These are phyloP conservation scores for Bostrychus sinensis DNA, from an alignment of 2,113 vertebrate genomes.

Conservation along the genomic window DNA sequence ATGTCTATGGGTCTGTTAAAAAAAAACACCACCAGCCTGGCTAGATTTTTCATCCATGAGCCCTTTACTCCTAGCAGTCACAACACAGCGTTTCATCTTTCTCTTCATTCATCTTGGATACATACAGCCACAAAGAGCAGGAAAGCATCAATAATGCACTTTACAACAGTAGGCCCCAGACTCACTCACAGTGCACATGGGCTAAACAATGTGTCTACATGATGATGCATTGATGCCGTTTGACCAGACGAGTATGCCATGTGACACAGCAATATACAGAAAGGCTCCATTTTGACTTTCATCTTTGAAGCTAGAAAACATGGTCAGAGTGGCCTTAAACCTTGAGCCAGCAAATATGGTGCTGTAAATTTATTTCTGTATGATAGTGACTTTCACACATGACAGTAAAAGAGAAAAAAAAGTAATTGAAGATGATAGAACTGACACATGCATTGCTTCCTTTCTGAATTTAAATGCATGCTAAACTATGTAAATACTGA, in stretches of 20 bases:
- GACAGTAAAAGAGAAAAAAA: too few relatives aligned
- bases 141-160: slow-evolving; percentile 74
- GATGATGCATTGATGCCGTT: slow-evolving; percentile 53
- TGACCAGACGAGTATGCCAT: slow-evolving; percentile 27
- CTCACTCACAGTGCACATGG: slow-evolving; percentile 43
- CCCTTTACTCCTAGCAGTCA: slow-evolving; percentile 71
- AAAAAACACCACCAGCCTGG: slow-evolving; percentile 40
- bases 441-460: too few relatives aligned
- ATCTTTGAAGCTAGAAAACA: too few relatives aligned
- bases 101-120: slow-evolving; percentile 73
- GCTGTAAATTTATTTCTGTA: too few relatives aligned
- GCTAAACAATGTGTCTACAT: slow-evolving; percentile 26
- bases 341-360: neutral
- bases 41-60: slow-evolving; percentile 71
- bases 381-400: too few relatives aligned
- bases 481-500: too few relatives aligned
- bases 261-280: too few relatives aligned
- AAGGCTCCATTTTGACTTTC: too few relatives aligned
- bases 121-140: slow-evolving; percentile 56
- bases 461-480: too few relatives aligned
- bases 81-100: slow-evolving; percentile 75
- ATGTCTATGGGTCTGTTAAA: slow-evolving; percentile 6
- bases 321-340: neutral
- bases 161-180: slow-evolving; percentile 36
- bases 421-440: too few relatives aligned